Conservation (phyloP, 2,888 invertebrate genomes). For the Sarcophaga rosellei region DNA sequence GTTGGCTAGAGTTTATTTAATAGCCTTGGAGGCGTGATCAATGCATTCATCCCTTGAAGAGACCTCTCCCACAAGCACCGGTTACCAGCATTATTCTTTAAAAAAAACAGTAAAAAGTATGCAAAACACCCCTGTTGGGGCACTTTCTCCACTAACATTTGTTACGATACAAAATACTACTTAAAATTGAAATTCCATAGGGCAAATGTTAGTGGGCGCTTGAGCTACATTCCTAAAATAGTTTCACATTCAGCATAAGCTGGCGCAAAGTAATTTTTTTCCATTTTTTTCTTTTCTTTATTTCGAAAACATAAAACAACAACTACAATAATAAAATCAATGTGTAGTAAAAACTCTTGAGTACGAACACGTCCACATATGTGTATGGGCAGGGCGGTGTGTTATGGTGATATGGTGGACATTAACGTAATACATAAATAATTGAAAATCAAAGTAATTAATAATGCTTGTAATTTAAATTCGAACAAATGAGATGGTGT, state of each 20-base stretch:
- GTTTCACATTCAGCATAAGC: conserved; percentile 57
- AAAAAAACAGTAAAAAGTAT: background rate
- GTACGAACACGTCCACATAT: conserved; percentile 37
- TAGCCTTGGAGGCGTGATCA: no score
- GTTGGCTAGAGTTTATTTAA: no score
- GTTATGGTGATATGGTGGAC: conserved; percentile 5
- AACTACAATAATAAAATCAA: background rate
- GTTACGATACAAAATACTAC: conserved; percentile 14
- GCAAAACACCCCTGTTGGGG: background rate
- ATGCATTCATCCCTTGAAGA: no score
- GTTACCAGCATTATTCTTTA: no score
- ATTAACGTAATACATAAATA: conserved; percentile 60
- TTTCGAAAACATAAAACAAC: background rate
- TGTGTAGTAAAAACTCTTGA: background rate
- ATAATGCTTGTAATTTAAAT: conserved; percentile 56
- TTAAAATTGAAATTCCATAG: conserved; percentile 66
- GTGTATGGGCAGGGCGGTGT: conserved; percentile 44
- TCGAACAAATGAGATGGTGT: conserved; percentile 49
- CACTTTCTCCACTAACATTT: conserved; percentile 36
- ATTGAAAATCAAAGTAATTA: conserved; percentile 61
- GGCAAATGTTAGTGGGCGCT: conserved; percentile 67
- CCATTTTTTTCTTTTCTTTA: background rate
- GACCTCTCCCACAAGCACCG: no score
- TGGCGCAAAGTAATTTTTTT: conserved; percentile 27
- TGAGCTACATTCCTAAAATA: conserved; percentile 60